Evolutionary conservation across 1,140 invertebrate genomes (phyloP), one percentile per base, ranked within the genome.

Genomic region (Cryptotermes secundus): DNA sequence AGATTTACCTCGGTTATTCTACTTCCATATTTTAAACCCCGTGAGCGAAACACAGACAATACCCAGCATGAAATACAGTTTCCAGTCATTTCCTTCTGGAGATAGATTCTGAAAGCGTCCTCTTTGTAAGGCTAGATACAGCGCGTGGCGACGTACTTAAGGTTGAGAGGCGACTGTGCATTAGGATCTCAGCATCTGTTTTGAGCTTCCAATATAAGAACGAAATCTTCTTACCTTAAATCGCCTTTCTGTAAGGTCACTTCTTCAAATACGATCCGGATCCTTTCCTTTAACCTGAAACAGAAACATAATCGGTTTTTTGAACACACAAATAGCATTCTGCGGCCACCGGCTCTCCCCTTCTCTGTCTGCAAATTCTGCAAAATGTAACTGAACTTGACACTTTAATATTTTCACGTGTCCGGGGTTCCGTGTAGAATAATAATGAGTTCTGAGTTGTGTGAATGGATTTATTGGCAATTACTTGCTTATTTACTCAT

Each of bases 211-310:
- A 3, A 26, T 72, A 72, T 6, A 72, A 26, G 31, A 72, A 72
- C 2, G 59, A 49, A 79, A 82, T 85, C 86, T 84, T 87, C 91
- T 91, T 88, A 93, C 93, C 93, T 94, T 45, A 93, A 88, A 86
- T 94, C 93, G 49, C 93, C 93, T 89, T 93, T 93, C 87, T 94
- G 92, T 80, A 94, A 87, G 85, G 92, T 92, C 79, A 93, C 91
- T 88, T 94, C 92, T 87, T 94, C 92, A 86, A 94, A 94, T 42
- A 93, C 89, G 84, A 94, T 88, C 86, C 92, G 91, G 59, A 94
- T 92, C 86, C 92, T 88, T 87, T 94, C 93, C 87, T 92, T 91
- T 86, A 91, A 90, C 88, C 93, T 94, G 90, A 72, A 93, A 92
- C n/a, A 72, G 26, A 72, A n/a, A 31, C 31, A 31, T 31, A 65